These are phyloP conservation scores for Callinectes sapidus DNA, from an alignment of 2,888 invertebrate species.

Conservation along the genomic window DNA sequence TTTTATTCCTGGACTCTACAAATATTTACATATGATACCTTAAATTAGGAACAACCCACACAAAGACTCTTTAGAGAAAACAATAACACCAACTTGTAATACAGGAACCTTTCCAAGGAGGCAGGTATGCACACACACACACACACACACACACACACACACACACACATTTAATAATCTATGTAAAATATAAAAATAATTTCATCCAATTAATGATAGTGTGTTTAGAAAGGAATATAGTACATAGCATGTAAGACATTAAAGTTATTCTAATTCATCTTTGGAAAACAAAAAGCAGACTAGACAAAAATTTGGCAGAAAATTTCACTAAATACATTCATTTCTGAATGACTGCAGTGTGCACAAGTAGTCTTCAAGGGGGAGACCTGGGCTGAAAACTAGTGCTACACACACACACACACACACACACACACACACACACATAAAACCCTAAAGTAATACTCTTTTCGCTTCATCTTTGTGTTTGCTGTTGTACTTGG, in stretches of 20 bases:
- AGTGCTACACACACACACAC: conserved; percentile 8
- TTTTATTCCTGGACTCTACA: background rate
- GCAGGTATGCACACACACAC: conserved; percentile 47
- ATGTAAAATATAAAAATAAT: conserved; percentile 60
- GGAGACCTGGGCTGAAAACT: background rate
- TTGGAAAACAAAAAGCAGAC: background rate
- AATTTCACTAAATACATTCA: background rate
- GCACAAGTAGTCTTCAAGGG: background rate
- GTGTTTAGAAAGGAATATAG: conserved; percentile 27
- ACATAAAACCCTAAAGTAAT: background rate
- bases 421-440: conserved; percentile 8
- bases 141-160: conserved; percentile 26
- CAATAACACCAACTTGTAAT: conserved; percentile 38
- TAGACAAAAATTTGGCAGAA: conserved; percentile 25
- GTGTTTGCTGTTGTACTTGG: conserved; percentile 20
- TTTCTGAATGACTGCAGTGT: background rate
- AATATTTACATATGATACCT: background rate
- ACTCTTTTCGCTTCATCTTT: conserved; percentile 14
- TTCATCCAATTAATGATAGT: conserved; percentile 48
- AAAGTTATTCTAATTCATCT: background rate
- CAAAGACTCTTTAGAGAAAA: conserved; percentile 10
- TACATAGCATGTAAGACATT: background rate
- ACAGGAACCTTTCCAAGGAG: background rate
- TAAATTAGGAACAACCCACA: conserved; percentile 22
- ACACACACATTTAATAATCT: conserved; percentile 34